Percentiles rank a stretch among this genome's conserved stretches.
phyloP scores from a whole-genome alignment of 2,113 vertebrate genomes.

The Dipodomys merriami region DNA sequence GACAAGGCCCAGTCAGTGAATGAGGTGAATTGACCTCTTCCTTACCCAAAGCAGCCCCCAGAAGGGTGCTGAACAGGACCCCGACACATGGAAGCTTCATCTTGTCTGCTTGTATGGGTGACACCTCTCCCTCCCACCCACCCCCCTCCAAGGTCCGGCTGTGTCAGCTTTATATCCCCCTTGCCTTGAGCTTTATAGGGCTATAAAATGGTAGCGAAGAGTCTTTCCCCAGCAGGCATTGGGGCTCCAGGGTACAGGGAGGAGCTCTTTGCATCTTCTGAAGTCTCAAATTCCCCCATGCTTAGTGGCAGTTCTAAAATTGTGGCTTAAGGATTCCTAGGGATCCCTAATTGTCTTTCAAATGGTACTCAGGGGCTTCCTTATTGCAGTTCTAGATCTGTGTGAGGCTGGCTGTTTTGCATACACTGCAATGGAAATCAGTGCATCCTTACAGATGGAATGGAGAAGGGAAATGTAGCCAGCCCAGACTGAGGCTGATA shows the following conservation, averaged over 20 bases:
- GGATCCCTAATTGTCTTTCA: neutral
- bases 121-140: neutral
- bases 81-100: neutral
- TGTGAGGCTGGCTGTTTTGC: neutral
- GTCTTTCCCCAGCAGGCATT: neutral
- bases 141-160: neutral
- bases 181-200: conserved; percentile 58
- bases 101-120: neutral
- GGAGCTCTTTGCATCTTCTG: neutral
- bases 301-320: neutral
- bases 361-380: neutral
- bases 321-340: neutral
- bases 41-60: conserved; percentile 67
- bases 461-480: neutral
- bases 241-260: conserved; percentile 9
- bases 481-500: no score
- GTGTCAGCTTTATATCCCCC: conserved; percentile 56
- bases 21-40: neutral
- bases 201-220: conserved; percentile 62
- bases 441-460: neutral
- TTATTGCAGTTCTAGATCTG: neutral
- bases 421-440: neutral
- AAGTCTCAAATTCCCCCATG: neutral
- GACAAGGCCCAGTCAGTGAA: no score
- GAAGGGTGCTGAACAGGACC: conserved; percentile 31